These are phyloP conservation scores for Pituophis catenifer DNA, from an alignment of 2,113 vertebrate species.

Conservation along the genomic window DNA sequence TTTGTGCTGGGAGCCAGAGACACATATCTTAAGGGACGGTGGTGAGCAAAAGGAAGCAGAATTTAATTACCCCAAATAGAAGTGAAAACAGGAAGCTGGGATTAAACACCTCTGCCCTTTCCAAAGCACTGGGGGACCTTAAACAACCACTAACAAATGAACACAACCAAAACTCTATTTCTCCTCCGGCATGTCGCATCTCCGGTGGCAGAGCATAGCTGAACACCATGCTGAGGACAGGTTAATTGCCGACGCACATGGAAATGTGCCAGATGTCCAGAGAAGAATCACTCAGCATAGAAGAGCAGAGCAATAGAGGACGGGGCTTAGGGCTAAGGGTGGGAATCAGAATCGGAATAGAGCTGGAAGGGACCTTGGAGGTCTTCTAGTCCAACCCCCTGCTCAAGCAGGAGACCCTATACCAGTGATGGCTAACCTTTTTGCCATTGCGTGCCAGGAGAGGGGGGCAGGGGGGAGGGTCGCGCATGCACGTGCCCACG, in stretches of 20 bases:
- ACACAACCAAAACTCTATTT: background rate
- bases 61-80: slow-evolving; percentile 31
- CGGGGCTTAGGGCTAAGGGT: background rate
- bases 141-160: slow-evolving; percentile 18
- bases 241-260: background rate
- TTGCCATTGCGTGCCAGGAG: too few species aligned
- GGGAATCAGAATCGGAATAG: background rate
- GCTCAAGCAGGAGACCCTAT: background rate
- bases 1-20: background rate
- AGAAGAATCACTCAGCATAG: fast-evolving
- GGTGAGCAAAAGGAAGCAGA: slow-evolving; percentile 21
- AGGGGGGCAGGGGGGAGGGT: too few species aligned
- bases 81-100: slow-evolving; percentile 21
- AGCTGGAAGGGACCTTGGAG: background rate
- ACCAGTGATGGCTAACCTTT: too few species aligned
- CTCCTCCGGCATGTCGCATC: background rate
- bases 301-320: background rate
- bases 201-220: background rate
- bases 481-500: too few species aligned
- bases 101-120: background rate
- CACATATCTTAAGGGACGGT: background rate
- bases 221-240: background rate
- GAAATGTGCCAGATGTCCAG: slow-evolving; percentile 5
- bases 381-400: background rate
- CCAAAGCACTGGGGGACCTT: background rate